Evolutionary conservation across 2,888 invertebrate species (phyloP).

Genomic region (Bellardia pandia): DNA sequence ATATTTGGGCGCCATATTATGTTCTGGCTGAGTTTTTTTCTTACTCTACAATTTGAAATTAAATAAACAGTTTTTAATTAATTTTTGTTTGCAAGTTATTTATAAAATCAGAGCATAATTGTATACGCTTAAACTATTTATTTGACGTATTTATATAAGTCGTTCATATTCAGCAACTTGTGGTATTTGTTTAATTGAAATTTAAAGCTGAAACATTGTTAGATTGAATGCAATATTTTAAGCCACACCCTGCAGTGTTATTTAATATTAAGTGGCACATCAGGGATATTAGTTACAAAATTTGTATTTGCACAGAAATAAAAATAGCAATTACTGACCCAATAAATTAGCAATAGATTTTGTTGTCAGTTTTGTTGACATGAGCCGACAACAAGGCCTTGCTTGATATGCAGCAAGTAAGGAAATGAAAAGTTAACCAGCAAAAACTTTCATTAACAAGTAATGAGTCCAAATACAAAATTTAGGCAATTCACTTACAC

Average conservation of each 20-base stretch:
- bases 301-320: not conserved
- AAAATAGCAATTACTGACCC: not conserved
- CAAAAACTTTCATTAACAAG: too few relatives aligned
- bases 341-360: not conserved
- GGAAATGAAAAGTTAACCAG: too few relatives aligned
- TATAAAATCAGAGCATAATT: conserved; percentile 5
- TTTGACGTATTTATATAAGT: not conserved
- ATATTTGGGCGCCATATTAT: conserved; percentile 62
- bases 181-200: conserved; percentile 34
- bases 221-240: not conserved
- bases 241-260: conserved; percentile 7
- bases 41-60: conserved; percentile 1
- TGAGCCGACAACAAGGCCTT: too few relatives aligned
- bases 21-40: not conserved
- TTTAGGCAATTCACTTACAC: too few relatives aligned
- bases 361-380: not conserved
- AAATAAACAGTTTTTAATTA: not conserved
- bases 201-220: conserved; percentile 16
- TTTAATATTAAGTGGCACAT: not conserved
- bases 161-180: conserved; percentile 1
- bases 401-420: too few relatives aligned
- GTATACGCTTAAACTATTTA: not conserved
- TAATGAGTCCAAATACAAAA: too few relatives aligned
- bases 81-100: not conserved
- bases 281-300: not conserved